Conservation (phyloP, 2,797 vertebrate species). For the Crax fasciolata region DNA sequence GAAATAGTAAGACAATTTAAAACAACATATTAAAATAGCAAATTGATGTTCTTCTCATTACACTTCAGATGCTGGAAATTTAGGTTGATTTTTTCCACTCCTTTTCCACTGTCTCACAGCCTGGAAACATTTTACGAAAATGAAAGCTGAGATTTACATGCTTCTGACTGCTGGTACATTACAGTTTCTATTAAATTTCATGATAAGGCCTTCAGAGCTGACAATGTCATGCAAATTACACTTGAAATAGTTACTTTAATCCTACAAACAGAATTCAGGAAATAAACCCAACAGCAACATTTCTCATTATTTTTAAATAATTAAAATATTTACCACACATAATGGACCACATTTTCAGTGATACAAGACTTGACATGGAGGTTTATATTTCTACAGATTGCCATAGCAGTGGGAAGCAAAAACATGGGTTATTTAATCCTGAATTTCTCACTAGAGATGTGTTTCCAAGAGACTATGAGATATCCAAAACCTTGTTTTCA, state of each 20-base stretch:
- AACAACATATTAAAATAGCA: slow-evolving; percentile 35
- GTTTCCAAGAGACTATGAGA: neutral
- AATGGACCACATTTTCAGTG: neutral
- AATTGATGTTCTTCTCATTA: neutral
- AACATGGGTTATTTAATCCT: neutral
- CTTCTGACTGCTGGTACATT: neutral
- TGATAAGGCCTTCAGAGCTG: neutral
- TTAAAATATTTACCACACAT: neutral
- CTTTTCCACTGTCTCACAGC: neutral
- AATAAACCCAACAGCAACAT: neutral
- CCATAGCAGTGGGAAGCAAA: neutral
- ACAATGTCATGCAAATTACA: neutral
- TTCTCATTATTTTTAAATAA: slow-evolving; percentile 21
- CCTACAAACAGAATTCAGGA: neutral
- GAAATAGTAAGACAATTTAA: slow-evolving; percentile 35
- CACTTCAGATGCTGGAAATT: neutral
- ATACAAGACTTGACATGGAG: neutral
- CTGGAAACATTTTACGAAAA: slow-evolving; percentile 27
- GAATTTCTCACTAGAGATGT: neutral
- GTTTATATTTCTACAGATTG: neutral
- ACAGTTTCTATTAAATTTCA: neutral
- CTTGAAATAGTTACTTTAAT: neutral
- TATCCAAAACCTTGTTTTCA: neutral
- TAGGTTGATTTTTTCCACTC: neutral
- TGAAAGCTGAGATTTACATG: slow-evolving; percentile 29